phyloP scores from a whole-genome alignment of 2,888 invertebrate genomes.

The Cryptocephalus moraei region DNA sequence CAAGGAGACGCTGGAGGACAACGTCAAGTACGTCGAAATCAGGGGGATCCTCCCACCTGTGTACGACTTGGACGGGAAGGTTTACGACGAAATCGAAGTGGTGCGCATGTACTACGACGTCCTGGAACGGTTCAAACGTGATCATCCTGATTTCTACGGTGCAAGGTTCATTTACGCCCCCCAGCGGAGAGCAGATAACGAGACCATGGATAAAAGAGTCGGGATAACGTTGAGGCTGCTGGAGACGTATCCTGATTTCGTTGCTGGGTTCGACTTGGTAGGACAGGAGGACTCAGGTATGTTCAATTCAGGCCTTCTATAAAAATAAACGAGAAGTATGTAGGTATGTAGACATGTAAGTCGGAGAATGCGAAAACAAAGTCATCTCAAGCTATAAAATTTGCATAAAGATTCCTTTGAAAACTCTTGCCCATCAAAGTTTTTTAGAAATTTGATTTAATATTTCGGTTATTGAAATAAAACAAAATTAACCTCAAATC shows the following conservation, averaged over 20 bases:
- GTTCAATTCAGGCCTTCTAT: too few relatives aligned
- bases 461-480: too few relatives aligned
- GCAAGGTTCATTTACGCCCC: constrained; percentile 54
- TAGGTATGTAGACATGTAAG: too few relatives aligned
- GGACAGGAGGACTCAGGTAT: constrained; percentile 65
- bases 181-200: constrained; percentile 29
- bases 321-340: too few relatives aligned
- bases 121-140: constrained; percentile 40
- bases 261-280: constrained; percentile 74
- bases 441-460: too few relatives aligned
- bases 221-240: constrained; percentile 10
- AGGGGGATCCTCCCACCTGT: constrained; percentile 42
- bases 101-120: constrained; percentile 41
- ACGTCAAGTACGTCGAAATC: constrained; percentile 52
- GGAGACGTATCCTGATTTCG: constrained; percentile 42
- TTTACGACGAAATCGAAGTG: constrained; percentile 38
- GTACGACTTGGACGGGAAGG: constrained; percentile 47
- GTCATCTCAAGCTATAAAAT: too few relatives aligned
- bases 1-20: constrained; percentile 50
- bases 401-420: too few relatives aligned
- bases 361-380: too few relatives aligned
- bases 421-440: too few relatives aligned
- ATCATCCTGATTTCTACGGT: constrained; percentile 49
- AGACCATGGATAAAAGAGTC: constrained; percentile 28
- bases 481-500: too few relatives aligned